A percentile compares a stretch with the other conserved stretches of the same genome.
phyloP scores from a whole-genome alignment of 1,140 invertebrate genomes.

The Apis laboriosa region DNA sequence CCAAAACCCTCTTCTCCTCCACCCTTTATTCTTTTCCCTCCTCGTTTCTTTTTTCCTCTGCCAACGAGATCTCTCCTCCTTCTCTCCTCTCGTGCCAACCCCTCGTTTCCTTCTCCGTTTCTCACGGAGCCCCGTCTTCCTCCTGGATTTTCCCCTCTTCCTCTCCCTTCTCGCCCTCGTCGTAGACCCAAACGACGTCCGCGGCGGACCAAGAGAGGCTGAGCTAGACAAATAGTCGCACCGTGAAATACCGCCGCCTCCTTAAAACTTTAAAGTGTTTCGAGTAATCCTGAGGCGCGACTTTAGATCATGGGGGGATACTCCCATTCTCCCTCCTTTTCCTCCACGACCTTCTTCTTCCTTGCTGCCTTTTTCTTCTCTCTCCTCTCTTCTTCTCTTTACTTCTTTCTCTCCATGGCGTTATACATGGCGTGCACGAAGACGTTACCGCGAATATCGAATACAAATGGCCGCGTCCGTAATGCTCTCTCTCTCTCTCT shows the following conservation, averaged over 20 bases:
- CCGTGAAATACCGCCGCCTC: constrained; percentile 75
- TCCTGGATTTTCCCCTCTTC: constrained; percentile 21
- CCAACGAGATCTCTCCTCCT: neutral
- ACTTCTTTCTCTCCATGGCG: too few relatives aligned
- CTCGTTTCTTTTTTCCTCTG: neutral
- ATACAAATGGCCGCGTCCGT: constrained; percentile 2
- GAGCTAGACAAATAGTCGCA: constrained; percentile 76
- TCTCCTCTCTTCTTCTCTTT: neutral
- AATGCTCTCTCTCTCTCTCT: neutral
- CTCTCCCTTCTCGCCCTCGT: neutral
- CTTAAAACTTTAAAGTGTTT: constrained; percentile 72
- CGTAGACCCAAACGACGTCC: constrained; percentile 32
- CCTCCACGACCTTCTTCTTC: neutral
- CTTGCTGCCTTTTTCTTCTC: neutral
- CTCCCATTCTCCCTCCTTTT: neutral
- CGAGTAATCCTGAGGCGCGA: constrained; percentile 66
- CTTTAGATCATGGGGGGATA: constrained; percentile 56
- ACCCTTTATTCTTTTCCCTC: neutral
- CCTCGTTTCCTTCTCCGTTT: constrained; percentile 13
- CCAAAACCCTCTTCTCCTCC: constrained; percentile 27
- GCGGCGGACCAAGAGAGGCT: constrained; percentile 65
- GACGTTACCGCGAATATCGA: constrained; percentile 4
- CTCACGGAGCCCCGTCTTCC: constrained; percentile 1
- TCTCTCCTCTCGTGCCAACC: too few relatives aligned
- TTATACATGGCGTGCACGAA: neutral